phyloP scores from a whole-genome alignment of 2,113 vertebrate genomes.

The Neopipo cinnamomea region DNA sequence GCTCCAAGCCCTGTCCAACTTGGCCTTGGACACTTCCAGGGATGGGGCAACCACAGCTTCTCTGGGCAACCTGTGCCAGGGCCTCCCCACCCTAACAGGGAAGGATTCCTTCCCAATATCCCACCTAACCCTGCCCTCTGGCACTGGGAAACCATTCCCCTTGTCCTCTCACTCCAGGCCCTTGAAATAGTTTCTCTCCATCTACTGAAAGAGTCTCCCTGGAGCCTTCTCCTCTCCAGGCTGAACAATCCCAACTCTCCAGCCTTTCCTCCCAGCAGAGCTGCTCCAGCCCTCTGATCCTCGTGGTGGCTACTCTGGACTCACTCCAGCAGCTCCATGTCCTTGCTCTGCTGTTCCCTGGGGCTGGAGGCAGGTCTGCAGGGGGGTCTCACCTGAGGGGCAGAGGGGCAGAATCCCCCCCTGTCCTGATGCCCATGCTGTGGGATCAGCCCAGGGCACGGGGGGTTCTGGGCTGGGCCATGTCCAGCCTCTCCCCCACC shows the following conservation, averaged over 20 bases:
- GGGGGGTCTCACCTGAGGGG: neutral
- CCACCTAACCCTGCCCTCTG: neutral
- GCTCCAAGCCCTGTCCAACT: rapidly evolving
- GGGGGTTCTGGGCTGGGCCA: neutral
- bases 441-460: neutral
- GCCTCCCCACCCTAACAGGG: rapidly evolving
- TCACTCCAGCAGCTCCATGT: neutral
- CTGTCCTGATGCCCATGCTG: neutral
- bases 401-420: neutral
- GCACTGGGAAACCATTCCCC: neutral
- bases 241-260: neutral
- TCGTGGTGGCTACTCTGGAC: neutral
- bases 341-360: neutral
- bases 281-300: neutral
- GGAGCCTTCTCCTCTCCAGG: neutral
- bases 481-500: neutral
- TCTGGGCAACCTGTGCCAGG: neutral
- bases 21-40: neutral
- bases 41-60: neutral
- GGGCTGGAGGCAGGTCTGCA: slow-evolving; percentile 2
- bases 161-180: neutral
- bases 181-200: neutral
- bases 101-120: rapidly evolving
- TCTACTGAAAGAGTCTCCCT: neutral
- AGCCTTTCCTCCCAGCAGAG: neutral